Base-by-base conservation (phyloP, 2,797 vertebrate species). In the Picus viridis region DNA sequence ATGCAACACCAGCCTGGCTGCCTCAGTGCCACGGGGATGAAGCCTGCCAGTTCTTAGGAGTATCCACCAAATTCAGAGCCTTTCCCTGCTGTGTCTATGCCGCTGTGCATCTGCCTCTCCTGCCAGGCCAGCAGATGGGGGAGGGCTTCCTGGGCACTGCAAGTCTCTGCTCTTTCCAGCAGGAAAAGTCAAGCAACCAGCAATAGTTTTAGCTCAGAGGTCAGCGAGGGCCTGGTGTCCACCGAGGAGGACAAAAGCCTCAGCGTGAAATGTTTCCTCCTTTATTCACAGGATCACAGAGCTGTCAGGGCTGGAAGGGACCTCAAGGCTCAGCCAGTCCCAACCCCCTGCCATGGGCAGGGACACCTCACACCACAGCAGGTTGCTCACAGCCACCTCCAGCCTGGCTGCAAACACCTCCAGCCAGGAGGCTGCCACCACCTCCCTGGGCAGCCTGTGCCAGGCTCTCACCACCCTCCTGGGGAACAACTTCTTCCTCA, bases 51-150 rank as follows among this genome's bases (percentile, higher is more conserved):
- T 7, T 26, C 20, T 74, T 36, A 41, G 12, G 5, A 41, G 39
- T 41, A 41, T 16, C 47, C 58, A 64, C 84, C 32, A 7, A 63
- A 88, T 83, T 75, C 72, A 32, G 6, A 88, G 8, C 20, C 39
- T 93, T 88, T 91, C 71, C n/a, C 85, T 88, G 86, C 27, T 77
- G 32, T 36, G 41, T 87, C 86, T 88, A 27, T 77, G 32, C 39
- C 88, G 30, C 39, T 2, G 1, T 34, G 5, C 54, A 16, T 62
- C 22, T 72, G 36, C 36, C 30, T 36, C 26, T 77, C 51, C 53
- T 88, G 78, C 34, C 72, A 78, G 85, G 34, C 27, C 34, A 83
- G 78, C 36, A 59, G 29, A 30, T 83, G 67, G 36, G 56, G 39
- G 47, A 61, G 27, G 36, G 9, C 10, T 77, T 27, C 45, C 32